Evolutionary conservation across 2,113 vertebrate species (phyloP).

Genomic region (Herpetotheres cachinnans): DNA sequence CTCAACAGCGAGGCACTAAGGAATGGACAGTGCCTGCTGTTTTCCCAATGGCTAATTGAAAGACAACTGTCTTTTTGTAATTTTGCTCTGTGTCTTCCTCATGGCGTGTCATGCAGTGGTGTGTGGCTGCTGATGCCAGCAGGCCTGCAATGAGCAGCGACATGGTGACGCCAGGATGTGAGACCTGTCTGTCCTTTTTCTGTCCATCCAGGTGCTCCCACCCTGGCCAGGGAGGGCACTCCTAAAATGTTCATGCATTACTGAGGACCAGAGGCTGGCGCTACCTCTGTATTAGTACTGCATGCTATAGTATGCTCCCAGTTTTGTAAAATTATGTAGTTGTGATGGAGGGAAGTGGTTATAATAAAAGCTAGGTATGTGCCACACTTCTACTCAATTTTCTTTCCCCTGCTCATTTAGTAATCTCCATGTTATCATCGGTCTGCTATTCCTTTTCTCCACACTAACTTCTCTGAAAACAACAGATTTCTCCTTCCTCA

Average conservation of each 20-base stretch:
- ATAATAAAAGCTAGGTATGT: rapidly evolving
- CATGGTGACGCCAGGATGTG: neutral
- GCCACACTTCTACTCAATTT: neutral
- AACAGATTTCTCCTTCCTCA: neutral
- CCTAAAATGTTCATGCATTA: neutral
- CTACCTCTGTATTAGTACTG: neutral
- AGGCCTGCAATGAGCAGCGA: rapidly evolving
- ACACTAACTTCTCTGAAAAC: neutral
- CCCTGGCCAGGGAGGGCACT: neutral
- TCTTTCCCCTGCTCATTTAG: neutral
- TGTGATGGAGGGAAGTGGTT: neutral
- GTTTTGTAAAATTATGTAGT: neutral
- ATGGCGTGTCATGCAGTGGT: rapidly evolving
- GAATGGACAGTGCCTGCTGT: rapidly evolving
- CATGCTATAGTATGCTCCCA: neutral
- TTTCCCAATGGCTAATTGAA: neutral
- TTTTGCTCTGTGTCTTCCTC: neutral
- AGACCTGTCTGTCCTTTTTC: neutral
- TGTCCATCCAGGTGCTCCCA: neutral
- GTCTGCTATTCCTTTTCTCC: neutral
- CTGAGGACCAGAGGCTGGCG: neutral
- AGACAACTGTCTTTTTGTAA: neutral
- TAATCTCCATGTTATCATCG: neutral
- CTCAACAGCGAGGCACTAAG: neutral
- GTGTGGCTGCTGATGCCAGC: neutral